phyloP scores from a whole-genome alignment of 2,888 invertebrate genomes.

The Amorpha juglandis region DNA sequence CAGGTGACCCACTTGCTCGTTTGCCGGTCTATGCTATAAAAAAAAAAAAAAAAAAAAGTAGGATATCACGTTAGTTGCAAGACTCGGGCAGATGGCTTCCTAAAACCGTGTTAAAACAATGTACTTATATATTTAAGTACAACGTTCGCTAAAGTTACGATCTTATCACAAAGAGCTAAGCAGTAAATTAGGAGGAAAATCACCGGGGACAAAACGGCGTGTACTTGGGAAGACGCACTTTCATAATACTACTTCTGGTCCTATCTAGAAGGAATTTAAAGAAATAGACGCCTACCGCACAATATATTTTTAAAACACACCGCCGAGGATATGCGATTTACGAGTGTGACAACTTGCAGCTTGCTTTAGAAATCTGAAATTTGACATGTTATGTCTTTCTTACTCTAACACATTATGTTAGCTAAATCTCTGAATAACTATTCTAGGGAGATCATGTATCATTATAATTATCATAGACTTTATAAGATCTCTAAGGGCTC shows the following conservation, averaged over 20 bases:
- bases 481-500: too few relatives aligned
- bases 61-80: slow-evolving; percentile 13
- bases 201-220: slow-evolving; percentile 20
- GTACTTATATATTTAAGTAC: slow-evolving; percentile 20
- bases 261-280: too few relatives aligned
- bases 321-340: neutral
- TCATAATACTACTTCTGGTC: neutral
- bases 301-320: neutral
- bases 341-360: neutral
- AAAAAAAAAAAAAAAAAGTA: too few relatives aligned
- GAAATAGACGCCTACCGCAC: too few relatives aligned
- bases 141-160: slow-evolving; percentile 28
- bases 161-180: slow-evolving; percentile 30
- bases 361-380: too few relatives aligned
- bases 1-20: too few relatives aligned
- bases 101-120: slow-evolving; percentile 24
- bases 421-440: too few relatives aligned
- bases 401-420: too few relatives aligned
- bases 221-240: slow-evolving; percentile 14
- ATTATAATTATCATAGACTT: too few relatives aligned
- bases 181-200: slow-evolving; percentile 31
- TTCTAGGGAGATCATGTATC: too few relatives aligned
- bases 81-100: slow-evolving; percentile 3
- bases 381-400: too few relatives aligned
- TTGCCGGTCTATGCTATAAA: too few relatives aligned